Evolutionary conservation across 2,797 vertebrate species (phyloP).

Genomic region (Pseudomugil tenellus): DNA sequence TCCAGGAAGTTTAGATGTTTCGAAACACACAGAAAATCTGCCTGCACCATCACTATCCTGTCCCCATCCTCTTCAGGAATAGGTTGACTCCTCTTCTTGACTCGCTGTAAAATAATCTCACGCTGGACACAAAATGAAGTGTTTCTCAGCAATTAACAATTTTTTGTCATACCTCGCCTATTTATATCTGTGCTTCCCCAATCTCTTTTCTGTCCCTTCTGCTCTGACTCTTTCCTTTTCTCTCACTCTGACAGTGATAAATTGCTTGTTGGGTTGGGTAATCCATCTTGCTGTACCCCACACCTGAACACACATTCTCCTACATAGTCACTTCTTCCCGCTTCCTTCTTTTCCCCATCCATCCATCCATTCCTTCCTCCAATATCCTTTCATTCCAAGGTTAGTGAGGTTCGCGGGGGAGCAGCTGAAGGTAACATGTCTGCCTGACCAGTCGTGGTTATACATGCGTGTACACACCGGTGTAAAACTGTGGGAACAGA

Average conservation of each 20-base stretch:
- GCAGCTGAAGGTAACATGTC: constrained; percentile 58
- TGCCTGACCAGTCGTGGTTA: constrained; percentile 45
- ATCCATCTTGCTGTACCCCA: constrained; percentile 79
- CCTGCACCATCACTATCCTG: constrained; percentile 6
- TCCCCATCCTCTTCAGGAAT: constrained; percentile 2
- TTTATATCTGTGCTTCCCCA: constrained; percentile 23
- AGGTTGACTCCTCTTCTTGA: constrained; percentile 4
- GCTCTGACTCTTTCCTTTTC: constrained; percentile 27
- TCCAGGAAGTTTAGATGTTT: constrained; percentile 2
- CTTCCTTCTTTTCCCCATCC: constrained; percentile 42
- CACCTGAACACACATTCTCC: constrained; percentile 69
- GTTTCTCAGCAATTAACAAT: constrained; percentile 16
- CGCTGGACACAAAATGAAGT: constrained; percentile 21
- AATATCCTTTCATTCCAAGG: constrained; percentile 72
- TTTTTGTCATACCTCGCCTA: constrained; percentile 34
- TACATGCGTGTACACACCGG: constrained; percentile 22
- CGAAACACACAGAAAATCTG: not conserved
- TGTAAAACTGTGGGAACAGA: constrained; percentile 21
- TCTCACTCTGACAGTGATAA: constrained; percentile 79
- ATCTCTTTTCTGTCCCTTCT: constrained; percentile 23
- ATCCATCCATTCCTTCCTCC: constrained; percentile 32
- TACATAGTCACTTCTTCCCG: constrained; percentile 41
- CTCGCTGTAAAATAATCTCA: constrained; percentile 20
- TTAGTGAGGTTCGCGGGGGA: constrained; percentile 65
- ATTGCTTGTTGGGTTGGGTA: constrained; percentile 72